Evolutionary conservation across 2,888 invertebrate species (phyloP).

Genomic region (Cistogaster globosa): DNA sequence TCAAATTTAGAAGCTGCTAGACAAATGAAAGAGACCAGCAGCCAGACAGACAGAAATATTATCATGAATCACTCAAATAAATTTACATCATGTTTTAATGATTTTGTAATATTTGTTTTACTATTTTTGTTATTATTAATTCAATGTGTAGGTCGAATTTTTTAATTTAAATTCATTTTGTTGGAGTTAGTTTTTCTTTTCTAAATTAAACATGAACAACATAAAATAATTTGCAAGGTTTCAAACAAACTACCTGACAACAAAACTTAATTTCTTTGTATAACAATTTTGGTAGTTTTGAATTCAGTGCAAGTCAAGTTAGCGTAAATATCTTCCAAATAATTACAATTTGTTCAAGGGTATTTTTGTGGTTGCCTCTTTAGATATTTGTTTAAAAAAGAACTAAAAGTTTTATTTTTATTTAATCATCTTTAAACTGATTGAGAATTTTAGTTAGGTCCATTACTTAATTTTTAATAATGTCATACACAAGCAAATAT

Average conservation of each 20-base stretch:
- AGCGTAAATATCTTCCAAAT: no score
- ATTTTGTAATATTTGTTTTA: conserved; percentile 40
- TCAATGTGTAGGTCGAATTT: conserved; percentile 52
- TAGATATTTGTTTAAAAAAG: no score
- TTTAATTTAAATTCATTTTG: conserved; percentile 1
- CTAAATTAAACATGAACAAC: not conserved
- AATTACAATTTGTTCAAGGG: no score
- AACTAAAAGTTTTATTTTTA: no score
- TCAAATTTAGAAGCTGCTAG: conserved; percentile 31
- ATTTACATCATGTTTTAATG: conserved; percentile 20
- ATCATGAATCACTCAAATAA: conserved; percentile 49
- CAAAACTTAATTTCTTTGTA: not conserved
- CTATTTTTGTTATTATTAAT: not conserved
- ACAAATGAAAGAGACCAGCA: conserved; percentile 10
- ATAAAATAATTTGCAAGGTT: not conserved
- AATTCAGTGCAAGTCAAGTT: no score
- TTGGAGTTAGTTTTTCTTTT: not conserved
- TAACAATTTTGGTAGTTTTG: no score
- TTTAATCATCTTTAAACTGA: no score
- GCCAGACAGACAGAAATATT: not conserved
- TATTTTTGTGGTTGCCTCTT: no score
- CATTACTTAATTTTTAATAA: no score
- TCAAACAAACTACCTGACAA: not conserved
- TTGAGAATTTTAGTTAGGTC: no score
- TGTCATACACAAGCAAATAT: no score